Base-by-base conservation (phyloP, 2,113 vertebrate species). In the Neodontobutis hainanensis region DNA sequence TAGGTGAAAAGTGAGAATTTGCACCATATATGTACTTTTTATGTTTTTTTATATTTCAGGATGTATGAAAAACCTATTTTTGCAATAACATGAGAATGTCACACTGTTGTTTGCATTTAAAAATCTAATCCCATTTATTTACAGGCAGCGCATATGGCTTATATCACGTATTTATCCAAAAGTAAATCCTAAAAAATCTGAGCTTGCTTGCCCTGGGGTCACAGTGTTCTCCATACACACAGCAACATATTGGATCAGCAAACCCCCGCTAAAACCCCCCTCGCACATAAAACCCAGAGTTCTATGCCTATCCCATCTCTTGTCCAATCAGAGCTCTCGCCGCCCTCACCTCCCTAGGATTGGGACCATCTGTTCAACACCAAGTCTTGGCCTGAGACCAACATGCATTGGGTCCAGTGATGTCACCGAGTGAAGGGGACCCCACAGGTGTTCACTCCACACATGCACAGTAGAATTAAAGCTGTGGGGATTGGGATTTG, bases 291-390 rank as follows among this genome's bases (percentile, higher is more conserved):
- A n/a, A 61, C 67, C 67, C 57, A 40, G 44, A 80, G n/a, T 36
- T 40, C 61, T 70, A 7, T 2, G 36, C 65, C 57, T 49, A 35
- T 40, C 50, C 63, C 36, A 80, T 67, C 70, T 42, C 50, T 71
- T 15, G 5, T 15, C 78, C 83, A 88, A 88, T 88, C 81, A 64
- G 15, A 68, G 15, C 0, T 5, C 56, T 60, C 9, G n/a, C 61
- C 62, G 50, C 62, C 45, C 58, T 50, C 51, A 48, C 69, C 73
- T 86, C 79, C 70, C 75, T 36, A 61, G 74, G 65, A 66, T 65
- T 46, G 52, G 60, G 59, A 75, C 84, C 85, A 87, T 87, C 85
- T 88, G 81, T 75, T 78, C 71, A 61, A 81, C 77, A 61, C 82
- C 2, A 40, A 48, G 35, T 70, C 49, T 44, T 75, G 57, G 73